Percentiles rank a stretch among this genome's conserved stretches.
Conservation (phyloP, 2,113 vertebrate genomes). For the Gallinago jamesoni region DNA sequence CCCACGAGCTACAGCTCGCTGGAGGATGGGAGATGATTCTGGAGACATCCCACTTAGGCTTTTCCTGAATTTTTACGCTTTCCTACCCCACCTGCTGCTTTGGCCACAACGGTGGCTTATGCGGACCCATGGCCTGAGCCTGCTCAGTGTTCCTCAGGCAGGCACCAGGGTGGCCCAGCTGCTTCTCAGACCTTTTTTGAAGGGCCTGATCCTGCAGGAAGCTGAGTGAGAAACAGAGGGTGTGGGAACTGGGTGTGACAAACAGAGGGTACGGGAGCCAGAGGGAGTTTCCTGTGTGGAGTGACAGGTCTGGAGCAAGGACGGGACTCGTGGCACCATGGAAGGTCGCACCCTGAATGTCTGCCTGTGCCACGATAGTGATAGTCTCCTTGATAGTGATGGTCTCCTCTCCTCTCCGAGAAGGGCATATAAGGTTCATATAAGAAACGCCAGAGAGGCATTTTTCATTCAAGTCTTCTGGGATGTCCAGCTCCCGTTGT, state of each 20-base stretch:
- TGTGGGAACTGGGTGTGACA: not conserved
- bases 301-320: not conserved
- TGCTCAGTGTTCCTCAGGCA: not conserved
- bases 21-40: not conserved
- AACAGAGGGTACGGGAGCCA: not conserved
- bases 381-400: not conserved
- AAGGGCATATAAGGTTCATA: not conserved
- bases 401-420: not conserved
- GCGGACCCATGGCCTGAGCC: not conserved
- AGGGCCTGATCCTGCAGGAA: not conserved
- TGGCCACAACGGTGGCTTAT: not conserved
- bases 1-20: fast-evolving
- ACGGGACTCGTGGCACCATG: not conserved
- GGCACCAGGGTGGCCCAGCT: not conserved
- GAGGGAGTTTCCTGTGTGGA: fast-evolving
- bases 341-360: not conserved
- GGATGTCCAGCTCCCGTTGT: not conserved
- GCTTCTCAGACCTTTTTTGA: not conserved
- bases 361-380: not conserved
- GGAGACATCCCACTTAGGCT: not conserved
- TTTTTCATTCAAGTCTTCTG: not conserved
- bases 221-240: not conserved
- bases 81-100: not conserved
- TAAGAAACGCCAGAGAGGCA: not conserved
- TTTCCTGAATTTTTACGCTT: not conserved